A percentile compares a stretch with the other conserved stretches of the same genome.
phyloP scores from a whole-genome alignment of 2,888 invertebrate species.

The Athetis lepigone region DNA sequence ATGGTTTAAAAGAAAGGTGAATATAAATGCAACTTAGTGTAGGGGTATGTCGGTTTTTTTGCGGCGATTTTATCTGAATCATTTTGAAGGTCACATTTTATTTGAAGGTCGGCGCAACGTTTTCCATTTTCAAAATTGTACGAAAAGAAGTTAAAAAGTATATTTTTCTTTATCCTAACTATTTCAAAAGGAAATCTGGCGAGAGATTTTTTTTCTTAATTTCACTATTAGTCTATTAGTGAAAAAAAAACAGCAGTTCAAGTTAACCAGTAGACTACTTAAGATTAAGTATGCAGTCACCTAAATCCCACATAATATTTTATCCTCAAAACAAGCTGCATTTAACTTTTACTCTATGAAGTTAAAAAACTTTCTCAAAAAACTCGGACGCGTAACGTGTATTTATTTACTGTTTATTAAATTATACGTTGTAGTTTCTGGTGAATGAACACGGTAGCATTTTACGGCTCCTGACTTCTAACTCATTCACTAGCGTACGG shows the following conservation, averaged over 20 bases:
- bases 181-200: too few species aligned
- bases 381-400: slow-evolving; percentile 42
- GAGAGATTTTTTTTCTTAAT: too few species aligned
- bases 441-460: slow-evolving; percentile 64
- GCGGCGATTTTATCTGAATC: slow-evolving; percentile 39
- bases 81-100: too few species aligned
- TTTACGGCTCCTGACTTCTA: slow-evolving; percentile 61
- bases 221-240: too few species aligned
- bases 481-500: slow-evolving; percentile 58
- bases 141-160: too few species aligned
- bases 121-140: too few species aligned
- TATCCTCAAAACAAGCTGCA: slow-evolving; percentile 9
- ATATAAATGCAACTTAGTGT: slow-evolving; percentile 41
- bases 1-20: slow-evolving; percentile 51
- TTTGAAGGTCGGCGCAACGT: too few species aligned
- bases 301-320: slow-evolving; percentile 3
- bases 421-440: slow-evolving; percentile 62
- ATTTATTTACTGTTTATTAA: slow-evolving; percentile 63
- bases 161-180: too few species aligned
- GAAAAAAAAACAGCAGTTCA: too few species aligned
- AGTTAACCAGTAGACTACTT: slow-evolving; percentile 1
- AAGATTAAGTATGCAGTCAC: neutral
- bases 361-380: slow-evolving; percentile 50
- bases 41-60: slow-evolving; percentile 31
- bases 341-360: slow-evolving; percentile 38